Conservation (phyloP, 2,888 invertebrate species). For the Caenorhabditis sp. region DNA sequence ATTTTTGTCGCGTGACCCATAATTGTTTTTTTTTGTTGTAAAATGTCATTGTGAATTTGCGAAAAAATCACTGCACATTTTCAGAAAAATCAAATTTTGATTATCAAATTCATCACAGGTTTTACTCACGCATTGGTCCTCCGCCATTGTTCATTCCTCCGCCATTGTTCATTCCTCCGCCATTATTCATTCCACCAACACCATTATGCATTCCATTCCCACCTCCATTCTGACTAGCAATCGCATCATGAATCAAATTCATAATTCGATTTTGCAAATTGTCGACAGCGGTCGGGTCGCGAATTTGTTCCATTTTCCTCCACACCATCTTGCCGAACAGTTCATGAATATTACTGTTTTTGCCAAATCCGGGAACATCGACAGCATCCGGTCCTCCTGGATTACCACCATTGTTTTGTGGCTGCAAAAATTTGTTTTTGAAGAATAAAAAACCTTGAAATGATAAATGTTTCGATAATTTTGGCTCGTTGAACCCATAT, state of each 20-base stretch:
- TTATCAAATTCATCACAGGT: not conserved
- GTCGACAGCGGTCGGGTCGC: conserved; percentile 41
- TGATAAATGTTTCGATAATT: not conserved
- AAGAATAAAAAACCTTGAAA: not conserved
- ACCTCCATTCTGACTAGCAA: conserved; percentile 26
- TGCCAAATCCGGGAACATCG: conserved; percentile 54
- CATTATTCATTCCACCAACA: too few species aligned
- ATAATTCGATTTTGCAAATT: conserved; percentile 48
- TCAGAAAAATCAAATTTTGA: not conserved
- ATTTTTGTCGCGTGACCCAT: too few species aligned
- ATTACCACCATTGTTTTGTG: not conserved
- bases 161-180: too few species aligned
- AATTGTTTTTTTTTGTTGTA: too few species aligned
- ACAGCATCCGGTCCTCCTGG: conserved; percentile 12
- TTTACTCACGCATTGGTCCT: not conserved
- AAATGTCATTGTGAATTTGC: too few species aligned
- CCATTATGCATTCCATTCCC: not conserved
- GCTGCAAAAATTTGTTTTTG: not conserved
- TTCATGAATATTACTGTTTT: conserved; percentile 51
- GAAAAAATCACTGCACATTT: too few species aligned
- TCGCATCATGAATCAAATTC: conserved; percentile 48
- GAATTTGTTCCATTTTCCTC: conserved; percentile 50
- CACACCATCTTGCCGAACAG: conserved; percentile 56
- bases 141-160: too few species aligned
- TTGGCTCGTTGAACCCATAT: not conserved